phyloP scores from a whole-genome alignment of 2,888 invertebrate genomes.

The Hesperia comma region DNA sequence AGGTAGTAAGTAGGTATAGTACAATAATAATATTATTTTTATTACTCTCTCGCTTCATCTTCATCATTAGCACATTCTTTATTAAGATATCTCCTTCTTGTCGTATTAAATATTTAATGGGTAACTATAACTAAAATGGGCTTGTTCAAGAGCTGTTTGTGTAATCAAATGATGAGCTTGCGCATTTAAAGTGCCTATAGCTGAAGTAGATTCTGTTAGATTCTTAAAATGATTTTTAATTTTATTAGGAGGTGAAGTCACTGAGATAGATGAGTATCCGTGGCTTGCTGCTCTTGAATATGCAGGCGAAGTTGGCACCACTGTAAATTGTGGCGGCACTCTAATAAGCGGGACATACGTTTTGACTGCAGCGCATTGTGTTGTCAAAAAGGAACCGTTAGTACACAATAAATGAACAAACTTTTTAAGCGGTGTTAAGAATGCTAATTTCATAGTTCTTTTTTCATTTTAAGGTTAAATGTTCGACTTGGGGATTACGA shows the following conservation, averaged over 20 bases:
- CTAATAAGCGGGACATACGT: conserved; percentile 79
- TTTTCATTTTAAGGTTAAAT: conserved; percentile 47
- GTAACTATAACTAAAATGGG: too few species aligned
- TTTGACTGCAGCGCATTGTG: conserved; percentile 82
- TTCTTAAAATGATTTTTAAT: not conserved
- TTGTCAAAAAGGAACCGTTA: conserved; percentile 41
- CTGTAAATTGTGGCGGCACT: conserved; percentile 60
- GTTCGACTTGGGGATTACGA: conserved; percentile 78
- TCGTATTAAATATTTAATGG: too few species aligned
- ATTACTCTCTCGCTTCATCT: too few species aligned
- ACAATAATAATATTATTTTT: too few species aligned
- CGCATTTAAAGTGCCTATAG: too few species aligned
- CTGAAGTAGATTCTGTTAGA: too few species aligned
- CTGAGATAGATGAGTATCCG: not conserved
- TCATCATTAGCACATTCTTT: too few species aligned
- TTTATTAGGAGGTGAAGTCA: not conserved
- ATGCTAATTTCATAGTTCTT: not conserved
- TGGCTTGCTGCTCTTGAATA: not conserved
- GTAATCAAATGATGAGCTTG: too few species aligned
- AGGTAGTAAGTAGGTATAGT: too few species aligned
- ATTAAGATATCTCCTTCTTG: too few species aligned
- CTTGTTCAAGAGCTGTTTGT: too few species aligned
- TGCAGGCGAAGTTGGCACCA: conserved; percentile 24
- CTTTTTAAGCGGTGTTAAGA: too few species aligned
- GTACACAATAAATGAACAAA: not conserved